Evolutionary conservation across 2,113 vertebrate genomes (phyloP).

Genomic region (Trogon surrucura): DNA sequence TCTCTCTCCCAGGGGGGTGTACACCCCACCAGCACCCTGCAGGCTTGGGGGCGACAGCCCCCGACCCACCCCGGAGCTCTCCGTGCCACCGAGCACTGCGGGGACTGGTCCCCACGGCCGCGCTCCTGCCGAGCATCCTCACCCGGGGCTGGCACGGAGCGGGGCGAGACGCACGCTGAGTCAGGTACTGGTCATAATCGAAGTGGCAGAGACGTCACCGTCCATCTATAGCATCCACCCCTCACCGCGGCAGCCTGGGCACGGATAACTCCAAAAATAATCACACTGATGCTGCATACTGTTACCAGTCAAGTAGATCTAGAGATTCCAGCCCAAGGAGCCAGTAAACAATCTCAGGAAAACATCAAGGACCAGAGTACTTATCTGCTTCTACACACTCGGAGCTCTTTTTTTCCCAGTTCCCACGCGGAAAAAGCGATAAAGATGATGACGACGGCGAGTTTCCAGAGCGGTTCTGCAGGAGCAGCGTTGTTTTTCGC

Average conservation of each 20-base stretch:
- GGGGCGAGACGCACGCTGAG: conserved; percentile 67
- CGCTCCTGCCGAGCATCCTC: not conserved
- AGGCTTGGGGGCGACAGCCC: fast-evolving
- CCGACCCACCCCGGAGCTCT: not conserved
- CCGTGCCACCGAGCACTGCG: fast-evolving
- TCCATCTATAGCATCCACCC: conserved; percentile 77
- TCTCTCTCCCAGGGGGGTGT: not conserved
- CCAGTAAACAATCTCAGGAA: conserved; percentile 72
- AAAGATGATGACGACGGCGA: conserved; percentile 47
- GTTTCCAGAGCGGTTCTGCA: conserved; percentile 53
- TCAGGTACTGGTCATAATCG: conserved; percentile 74
- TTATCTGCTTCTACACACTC: conserved; percentile 77
- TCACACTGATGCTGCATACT: conserved; percentile 48
- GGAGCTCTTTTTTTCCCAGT: conserved; percentile 73
- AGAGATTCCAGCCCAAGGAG: conserved; percentile 69
- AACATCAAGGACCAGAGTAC: conserved; percentile 57
- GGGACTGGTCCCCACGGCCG: not conserved
- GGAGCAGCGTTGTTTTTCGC: conserved; percentile 52
- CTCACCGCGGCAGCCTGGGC: conserved; percentile 9
- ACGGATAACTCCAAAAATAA: not conserved
- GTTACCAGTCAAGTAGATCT: conserved; percentile 77
- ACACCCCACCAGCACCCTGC: not conserved
- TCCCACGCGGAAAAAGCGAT: conserved; percentile 58
- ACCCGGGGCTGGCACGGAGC: conserved; percentile 4
- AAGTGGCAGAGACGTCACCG: conserved; percentile 81